These are phyloP conservation scores for Ophioninae sp. DNA, from an alignment of 2,888 invertebrate genomes.

Conservation along the genomic window DNA sequence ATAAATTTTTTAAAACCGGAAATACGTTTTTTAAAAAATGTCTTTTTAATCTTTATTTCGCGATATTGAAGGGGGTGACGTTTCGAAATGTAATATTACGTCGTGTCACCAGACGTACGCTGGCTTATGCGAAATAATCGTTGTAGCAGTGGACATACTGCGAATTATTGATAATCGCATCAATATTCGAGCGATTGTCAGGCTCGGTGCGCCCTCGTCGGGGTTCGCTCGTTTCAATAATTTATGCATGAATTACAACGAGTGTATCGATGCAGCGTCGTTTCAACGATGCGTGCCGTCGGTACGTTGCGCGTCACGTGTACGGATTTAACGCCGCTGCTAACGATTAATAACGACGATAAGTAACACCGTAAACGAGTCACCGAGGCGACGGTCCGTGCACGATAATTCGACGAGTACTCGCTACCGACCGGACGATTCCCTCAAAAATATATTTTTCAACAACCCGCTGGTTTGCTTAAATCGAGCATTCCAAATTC, in stretches of 20 bases:
- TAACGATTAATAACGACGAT: conserved; percentile 64
- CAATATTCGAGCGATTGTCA: conserved; percentile 78
- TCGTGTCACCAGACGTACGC: background rate
- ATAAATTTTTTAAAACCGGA: too few species aligned
- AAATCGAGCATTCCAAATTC: background rate
- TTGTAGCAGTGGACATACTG: conserved; percentile 56
- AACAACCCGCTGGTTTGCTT: background rate
- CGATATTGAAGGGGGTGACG: background rate
- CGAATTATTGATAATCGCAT: conserved; percentile 79
- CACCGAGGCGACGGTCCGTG: conserved; percentile 27
- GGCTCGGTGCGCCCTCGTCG: conserved; percentile 11
- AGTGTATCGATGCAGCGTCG: conserved; percentile 72
- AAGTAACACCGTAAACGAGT: conserved; percentile 57
- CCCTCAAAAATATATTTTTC: conserved; percentile 45
- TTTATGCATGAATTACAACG: conserved; percentile 76
- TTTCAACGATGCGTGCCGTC: conserved; percentile 34
- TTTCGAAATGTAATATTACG: background rate
- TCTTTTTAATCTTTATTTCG: background rate
- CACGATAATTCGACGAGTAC: conserved; percentile 37
- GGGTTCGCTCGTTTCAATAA: conserved; percentile 69
- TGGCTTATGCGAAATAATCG: conserved; percentile 5
- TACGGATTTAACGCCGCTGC: conserved; percentile 59
- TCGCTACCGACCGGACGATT: conserved; percentile 33
- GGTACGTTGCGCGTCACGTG: conserved; percentile 35
- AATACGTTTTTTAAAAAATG: too few species aligned